Base-by-base conservation (phyloP, 2,113 vertebrate species). In the Trachemys scripta region DNA sequence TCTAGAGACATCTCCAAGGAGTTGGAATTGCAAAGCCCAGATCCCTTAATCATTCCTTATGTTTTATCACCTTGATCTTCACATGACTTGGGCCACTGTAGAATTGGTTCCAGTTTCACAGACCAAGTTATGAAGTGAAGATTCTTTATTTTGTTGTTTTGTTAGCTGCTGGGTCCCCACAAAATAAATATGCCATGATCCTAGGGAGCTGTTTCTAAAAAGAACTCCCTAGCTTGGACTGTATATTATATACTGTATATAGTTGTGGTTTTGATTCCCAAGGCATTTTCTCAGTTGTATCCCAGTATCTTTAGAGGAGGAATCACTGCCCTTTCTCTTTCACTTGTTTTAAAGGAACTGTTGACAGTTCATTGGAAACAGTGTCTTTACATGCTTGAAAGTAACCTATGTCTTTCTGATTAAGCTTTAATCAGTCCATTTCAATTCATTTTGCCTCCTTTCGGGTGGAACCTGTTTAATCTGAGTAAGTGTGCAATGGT, bases 41-140 rank as follows among this genome's bases (percentile, higher is more conserved):
- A 2, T 16, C 0, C 0, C 6, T 42, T 92, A 12, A 47, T 20
- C 27, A 0, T 79, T 84, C 65, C 3, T 65, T 56, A 3, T 19
- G 42, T 50, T 59, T 59, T 47, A 1, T 2, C 53, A 1, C 1
- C 35, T n/a, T 1, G 10, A 20, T 80, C 1, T 76, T 88, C 45
- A 38, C 6, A 92, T 42, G 14, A 13, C 0, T 57, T 1, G 4
- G 50, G 1, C 24, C 47, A 10, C 17, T 86, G 8, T 1, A 13
- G 2, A 6, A 54, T 84, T 86, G 2, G 25, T 89, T 89, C 3
- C 4, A 57, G 4, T 88, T 53, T 9, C 90, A 42, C 11, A 51
- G 13, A 4, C 16, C 88, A 14, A 27, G 80, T 86, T 5, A 1
- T 29, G 14, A 27, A 54, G 8, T 45, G 84, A 80, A 38, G 56